These are phyloP conservation scores for Arge pagana DNA, from an alignment of 2,888 invertebrate genomes.

Conservation along the genomic window DNA sequence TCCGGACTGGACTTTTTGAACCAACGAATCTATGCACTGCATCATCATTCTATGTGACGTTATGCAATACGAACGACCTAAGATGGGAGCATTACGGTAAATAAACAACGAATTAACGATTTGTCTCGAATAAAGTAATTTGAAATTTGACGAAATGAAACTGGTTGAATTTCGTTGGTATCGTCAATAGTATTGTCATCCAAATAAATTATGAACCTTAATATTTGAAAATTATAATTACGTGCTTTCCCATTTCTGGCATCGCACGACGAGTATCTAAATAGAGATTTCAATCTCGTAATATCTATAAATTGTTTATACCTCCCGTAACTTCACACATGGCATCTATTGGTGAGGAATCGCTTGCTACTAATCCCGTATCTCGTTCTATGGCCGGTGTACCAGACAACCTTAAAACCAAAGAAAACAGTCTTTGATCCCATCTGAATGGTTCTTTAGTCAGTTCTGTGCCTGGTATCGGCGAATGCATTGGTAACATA, in stretches of 20 bases:
- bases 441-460: slow-evolving; percentile 99
- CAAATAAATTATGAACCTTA: too few species aligned
- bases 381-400: slow-evolving; percentile 87
- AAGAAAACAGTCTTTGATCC: slow-evolving; percentile 97
- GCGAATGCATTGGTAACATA: slow-evolving; percentile 89
- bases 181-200: too few species aligned
- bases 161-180: too few species aligned
- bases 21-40: slow-evolving; percentile 95
- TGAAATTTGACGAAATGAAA: slow-evolving; percentile 10
- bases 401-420: slow-evolving; percentile 90
- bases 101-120: slow-evolving; percentile 8
- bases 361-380: slow-evolving; percentile 88
- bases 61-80: slow-evolving; percentile 92
- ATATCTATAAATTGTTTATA: slow-evolving; percentile 45
- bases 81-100: slow-evolving; percentile 24
- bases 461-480: slow-evolving; percentile 94
- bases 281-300: slow-evolving; percentile 12
- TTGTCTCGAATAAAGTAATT: slow-evolving; percentile 11
- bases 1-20: slow-evolving; percentile 96
- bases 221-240: slow-evolving; percentile 1
- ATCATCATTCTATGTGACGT: slow-evolving; percentile 93
- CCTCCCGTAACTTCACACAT: slow-evolving; percentile 99
- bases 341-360: slow-evolving; percentile 92
- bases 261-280: slow-evolving; percentile 6
- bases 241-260: neutral